Percentiles rank a stretch among this genome's conserved stretches.
phyloP scores from a whole-genome alignment of 2,113 vertebrate genomes.

The Dendropsophus ebraccatus region DNA sequence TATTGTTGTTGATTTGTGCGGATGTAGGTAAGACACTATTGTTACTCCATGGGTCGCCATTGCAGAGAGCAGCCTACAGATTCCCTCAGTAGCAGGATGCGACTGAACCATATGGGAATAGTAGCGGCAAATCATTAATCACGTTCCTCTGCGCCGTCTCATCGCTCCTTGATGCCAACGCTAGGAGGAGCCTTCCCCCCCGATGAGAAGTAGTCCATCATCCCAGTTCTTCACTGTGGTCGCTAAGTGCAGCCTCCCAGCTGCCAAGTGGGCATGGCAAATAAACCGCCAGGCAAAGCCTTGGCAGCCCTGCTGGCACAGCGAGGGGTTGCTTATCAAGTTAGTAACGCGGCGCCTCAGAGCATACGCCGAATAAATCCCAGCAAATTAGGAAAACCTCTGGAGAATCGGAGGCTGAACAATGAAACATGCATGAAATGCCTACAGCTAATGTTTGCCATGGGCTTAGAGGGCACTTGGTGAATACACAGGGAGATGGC shows the following conservation, averaged over 20 bases:
- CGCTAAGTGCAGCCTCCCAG: background rate
- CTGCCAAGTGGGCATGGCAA: background rate
- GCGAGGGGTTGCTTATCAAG: background rate
- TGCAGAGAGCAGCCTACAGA: background rate
- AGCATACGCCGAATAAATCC: constrained; percentile 8
- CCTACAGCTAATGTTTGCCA: background rate
- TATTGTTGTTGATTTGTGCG: background rate
- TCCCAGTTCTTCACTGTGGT: background rate
- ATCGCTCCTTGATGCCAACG: background rate
- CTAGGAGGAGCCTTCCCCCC: no score
- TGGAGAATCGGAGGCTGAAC: background rate
- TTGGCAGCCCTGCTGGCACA: background rate
- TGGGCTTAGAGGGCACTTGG: background rate
- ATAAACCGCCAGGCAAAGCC: background rate
- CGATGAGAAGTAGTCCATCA: background rate
- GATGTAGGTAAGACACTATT: background rate
- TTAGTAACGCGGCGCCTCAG: background rate
- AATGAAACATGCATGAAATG: background rate
- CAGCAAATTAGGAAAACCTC: constrained; percentile 8
- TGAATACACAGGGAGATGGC: background rate
- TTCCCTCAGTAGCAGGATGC: constrained; percentile 22
- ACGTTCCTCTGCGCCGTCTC: background rate
- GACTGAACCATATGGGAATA: constrained; percentile 33
- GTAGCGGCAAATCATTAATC: constrained; percentile 17
- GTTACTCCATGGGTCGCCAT: background rate